These are phyloP conservation scores for Drosophila leontia DNA, from an alignment of 1,140 invertebrate genomes.

Conservation along the genomic window DNA sequence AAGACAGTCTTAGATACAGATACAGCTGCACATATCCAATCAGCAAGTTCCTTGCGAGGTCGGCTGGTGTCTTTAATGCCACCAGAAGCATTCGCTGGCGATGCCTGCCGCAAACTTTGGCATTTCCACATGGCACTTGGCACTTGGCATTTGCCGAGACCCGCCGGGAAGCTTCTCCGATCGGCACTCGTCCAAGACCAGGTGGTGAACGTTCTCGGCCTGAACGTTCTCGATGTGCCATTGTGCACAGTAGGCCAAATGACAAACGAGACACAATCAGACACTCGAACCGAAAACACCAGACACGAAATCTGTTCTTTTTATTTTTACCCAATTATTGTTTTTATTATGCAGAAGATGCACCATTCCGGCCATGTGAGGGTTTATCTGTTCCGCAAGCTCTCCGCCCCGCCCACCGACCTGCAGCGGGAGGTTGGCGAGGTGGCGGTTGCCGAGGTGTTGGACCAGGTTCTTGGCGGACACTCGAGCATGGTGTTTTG, in stretches of 20 bases:
- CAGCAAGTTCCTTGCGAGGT: constrained; percentile 34
- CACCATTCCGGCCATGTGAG: constrained; percentile 33
- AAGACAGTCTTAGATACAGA: constrained; percentile 5
- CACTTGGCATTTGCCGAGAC: constrained; percentile 62
- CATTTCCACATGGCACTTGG: constrained; percentile 60
- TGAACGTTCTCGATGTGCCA: constrained; percentile 26
- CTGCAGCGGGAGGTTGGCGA: constrained; percentile 37
- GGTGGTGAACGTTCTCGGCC: constrained; percentile 63
- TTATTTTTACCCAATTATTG: neutral
- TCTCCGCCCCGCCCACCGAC: constrained; percentile 14
- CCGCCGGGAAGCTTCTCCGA: constrained; percentile 24
- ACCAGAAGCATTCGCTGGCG: constrained; percentile 41
- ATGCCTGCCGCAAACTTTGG: constrained; percentile 66
- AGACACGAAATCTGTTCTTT: constrained; percentile 24
- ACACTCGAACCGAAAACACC: neutral
- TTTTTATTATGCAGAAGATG: constrained; percentile 6
- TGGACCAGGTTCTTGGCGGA: constrained; percentile 48
- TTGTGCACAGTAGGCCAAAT: constrained; percentile 62
- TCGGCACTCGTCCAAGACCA: neutral
- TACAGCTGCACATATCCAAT: constrained; percentile 30
- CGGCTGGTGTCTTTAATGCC: constrained; percentile 30
- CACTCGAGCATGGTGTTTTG: constrained; percentile 41
- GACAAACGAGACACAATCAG: constrained; percentile 41
- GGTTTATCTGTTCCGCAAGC: constrained; percentile 65
- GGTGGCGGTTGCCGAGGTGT: constrained; percentile 37